Conservation (phyloP, 2,113 vertebrate species). For the Phaetusa simplex region DNA sequence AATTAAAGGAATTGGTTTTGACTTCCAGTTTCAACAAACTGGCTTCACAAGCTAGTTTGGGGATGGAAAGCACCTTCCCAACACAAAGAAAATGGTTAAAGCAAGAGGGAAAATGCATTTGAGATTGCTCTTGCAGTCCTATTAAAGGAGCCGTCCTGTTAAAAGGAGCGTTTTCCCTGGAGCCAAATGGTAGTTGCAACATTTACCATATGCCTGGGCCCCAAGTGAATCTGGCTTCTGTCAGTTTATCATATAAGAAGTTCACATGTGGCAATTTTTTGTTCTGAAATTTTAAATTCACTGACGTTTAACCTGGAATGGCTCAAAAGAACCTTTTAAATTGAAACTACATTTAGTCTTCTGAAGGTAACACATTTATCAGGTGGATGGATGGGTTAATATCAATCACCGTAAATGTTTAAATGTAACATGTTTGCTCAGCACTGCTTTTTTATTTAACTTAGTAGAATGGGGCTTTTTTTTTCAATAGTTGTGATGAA, state of each 20-base stretch:
- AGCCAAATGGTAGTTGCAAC: not conserved
- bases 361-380: not conserved
- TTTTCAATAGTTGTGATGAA: not conserved
- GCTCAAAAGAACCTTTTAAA: not conserved
- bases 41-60: not conserved
- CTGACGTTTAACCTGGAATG: not conserved
- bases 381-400: not conserved
- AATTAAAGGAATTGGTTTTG: not conserved
- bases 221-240: not conserved
- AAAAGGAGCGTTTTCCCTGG: not conserved
- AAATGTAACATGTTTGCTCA: not conserved
- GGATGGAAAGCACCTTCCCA: not conserved
- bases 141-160: not conserved
- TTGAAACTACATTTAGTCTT: accelerated
- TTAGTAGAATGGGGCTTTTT: not conserved
- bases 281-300: not conserved
- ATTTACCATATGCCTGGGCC: not conserved
- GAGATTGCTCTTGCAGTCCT: not conserved
- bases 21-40: not conserved
- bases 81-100: not conserved
- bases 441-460: not conserved
- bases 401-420: not conserved
- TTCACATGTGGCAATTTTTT: not conserved
- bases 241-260: not conserved
- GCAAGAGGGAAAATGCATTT: not conserved